Conservation (phyloP, 2,113 vertebrate species). For the Corythornis cristatus region DNA sequence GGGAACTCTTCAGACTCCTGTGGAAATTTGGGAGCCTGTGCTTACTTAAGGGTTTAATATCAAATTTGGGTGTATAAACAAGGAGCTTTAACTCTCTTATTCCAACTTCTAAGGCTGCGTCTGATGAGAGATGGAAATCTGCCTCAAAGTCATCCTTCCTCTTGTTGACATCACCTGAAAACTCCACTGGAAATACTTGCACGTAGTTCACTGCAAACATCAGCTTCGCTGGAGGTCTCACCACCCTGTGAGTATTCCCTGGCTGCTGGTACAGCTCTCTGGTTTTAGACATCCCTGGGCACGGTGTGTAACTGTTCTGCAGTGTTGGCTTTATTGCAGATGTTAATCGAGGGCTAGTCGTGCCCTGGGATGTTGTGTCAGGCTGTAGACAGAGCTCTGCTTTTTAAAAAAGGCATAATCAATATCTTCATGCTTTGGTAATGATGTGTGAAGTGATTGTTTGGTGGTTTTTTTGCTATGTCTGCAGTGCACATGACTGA, state of each 20-base stretch:
- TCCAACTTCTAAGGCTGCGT: slow-evolving; percentile 22
- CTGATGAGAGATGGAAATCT: slow-evolving; percentile 47
- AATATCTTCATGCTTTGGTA: fast-evolving
- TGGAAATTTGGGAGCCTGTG: fast-evolving
- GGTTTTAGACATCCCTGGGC: background rate
- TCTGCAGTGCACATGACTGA: background rate
- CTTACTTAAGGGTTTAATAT: fast-evolving
- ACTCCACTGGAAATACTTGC: background rate
- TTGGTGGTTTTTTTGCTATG: background rate
- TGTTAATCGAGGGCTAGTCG: background rate
- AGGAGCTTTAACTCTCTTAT: background rate
- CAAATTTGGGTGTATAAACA: background rate
- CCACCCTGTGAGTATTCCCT: background rate
- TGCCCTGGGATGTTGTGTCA: background rate
- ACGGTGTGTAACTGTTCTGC: background rate
- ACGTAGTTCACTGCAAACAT: background rate
- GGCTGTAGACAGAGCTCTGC: background rate
- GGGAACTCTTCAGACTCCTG: background rate
- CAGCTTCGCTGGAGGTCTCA: background rate
- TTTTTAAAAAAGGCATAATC: background rate
- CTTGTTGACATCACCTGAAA: slow-evolving; percentile 65
- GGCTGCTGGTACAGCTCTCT: background rate
- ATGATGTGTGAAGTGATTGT: background rate
- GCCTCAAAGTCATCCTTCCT: slow-evolving; percentile 29
- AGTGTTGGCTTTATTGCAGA: background rate